Conservation (phyloP, 2,113 vertebrate genomes). For the Epinephelus cyanopodus region DNA sequence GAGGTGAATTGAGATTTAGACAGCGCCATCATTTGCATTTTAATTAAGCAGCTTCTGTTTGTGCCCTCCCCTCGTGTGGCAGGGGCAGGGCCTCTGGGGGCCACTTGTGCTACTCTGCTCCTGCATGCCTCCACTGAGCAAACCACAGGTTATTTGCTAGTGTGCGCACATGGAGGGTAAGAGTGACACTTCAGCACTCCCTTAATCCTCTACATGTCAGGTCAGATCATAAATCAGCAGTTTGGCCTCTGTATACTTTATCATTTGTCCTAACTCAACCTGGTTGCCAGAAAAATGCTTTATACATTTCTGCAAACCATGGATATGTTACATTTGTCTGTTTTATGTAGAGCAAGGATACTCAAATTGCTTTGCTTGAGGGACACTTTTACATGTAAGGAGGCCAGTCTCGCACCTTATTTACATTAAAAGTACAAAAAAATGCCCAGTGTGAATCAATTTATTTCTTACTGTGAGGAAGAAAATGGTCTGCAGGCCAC, state of each 20-base stretch:
- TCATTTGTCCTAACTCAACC: not conserved
- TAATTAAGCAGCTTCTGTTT: constrained; percentile 79
- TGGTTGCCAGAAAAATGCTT: too few relatives aligned
- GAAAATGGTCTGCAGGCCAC: too few relatives aligned
- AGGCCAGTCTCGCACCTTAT: too few relatives aligned
- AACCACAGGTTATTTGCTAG: constrained; percentile 45
- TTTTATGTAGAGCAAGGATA: too few relatives aligned
- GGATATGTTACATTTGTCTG: too few relatives aligned
- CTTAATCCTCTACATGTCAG: not conserved
- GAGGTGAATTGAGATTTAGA: constrained; percentile 48
- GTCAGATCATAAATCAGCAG: constrained; percentile 6
- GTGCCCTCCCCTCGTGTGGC: constrained; percentile 48
- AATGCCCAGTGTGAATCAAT: too few relatives aligned
- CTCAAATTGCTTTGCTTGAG: too few relatives aligned
- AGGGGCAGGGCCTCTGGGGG: constrained; percentile 61
- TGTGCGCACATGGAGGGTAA: not conserved
- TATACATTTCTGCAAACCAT: too few relatives aligned
- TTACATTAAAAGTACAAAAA: too few relatives aligned
- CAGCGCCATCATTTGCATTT: constrained; percentile 80
- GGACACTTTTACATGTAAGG: too few relatives aligned
- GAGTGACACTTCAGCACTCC: not conserved
- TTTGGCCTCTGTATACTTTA: not conserved
- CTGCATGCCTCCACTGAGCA: constrained; percentile 55
- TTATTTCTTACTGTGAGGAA: too few relatives aligned
- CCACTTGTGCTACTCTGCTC: constrained; percentile 58